Percentiles rank a stretch among this genome's conserved stretches.
Conservation (phyloP, 2,888 invertebrate species). For the Meiosimyza platycephala region DNA sequence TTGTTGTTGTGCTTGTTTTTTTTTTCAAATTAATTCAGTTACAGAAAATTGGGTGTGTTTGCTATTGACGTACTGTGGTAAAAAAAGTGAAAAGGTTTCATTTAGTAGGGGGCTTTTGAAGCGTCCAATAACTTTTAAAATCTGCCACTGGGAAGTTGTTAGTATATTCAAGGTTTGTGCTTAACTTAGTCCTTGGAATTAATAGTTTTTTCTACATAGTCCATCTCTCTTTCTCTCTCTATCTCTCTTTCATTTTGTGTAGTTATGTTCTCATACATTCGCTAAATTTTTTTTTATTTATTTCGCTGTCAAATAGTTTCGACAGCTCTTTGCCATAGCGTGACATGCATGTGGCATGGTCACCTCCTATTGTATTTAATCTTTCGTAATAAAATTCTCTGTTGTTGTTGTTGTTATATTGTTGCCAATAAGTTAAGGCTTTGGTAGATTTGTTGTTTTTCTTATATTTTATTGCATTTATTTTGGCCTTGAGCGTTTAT, state of each 20-base stretch:
- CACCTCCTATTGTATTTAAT: conserved; percentile 43
- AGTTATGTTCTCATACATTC: too few relatives aligned
- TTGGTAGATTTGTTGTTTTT: background rate
- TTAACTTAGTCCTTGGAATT: too few relatives aligned
- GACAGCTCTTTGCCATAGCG: conserved; percentile 57
- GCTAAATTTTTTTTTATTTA: conserved; percentile 49
- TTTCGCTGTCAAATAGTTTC: conserved; percentile 61
- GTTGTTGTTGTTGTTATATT: background rate
- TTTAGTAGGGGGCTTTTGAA: too few relatives aligned
- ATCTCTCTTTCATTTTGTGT: too few relatives aligned
- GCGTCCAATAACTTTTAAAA: too few relatives aligned
- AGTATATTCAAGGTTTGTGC: too few relatives aligned
- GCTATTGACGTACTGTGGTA: conserved; percentile 14
- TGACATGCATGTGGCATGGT: conserved; percentile 51
- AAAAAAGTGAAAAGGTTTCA: conserved; percentile 31
- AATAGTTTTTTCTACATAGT: too few relatives aligned
- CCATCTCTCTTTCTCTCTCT: too few relatives aligned
- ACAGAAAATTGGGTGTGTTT: conserved; percentile 34
- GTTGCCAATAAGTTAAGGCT: conserved; percentile 15
- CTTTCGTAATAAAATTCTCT: background rate
- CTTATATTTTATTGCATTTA: background rate
- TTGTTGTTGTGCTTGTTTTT: too few relatives aligned
- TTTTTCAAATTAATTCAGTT: conserved; percentile 14
- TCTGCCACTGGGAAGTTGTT: too few relatives aligned
- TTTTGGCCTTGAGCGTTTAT: background rate